Conservation (phyloP, 2,888 invertebrate species). For the Aleiodes leptofemur region DNA sequence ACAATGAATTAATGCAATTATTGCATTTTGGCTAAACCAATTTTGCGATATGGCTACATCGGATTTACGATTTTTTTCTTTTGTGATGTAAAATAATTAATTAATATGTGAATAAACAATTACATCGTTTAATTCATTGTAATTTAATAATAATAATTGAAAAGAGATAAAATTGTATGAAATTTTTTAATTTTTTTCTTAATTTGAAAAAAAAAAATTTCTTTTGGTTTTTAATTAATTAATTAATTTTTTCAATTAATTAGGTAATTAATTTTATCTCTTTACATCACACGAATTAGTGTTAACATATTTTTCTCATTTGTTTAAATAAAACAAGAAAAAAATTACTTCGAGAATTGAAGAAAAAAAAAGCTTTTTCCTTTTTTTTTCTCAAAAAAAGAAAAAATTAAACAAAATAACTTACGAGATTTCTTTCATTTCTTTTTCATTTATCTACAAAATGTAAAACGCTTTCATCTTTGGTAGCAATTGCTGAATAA, state of each 20-base stretch:
- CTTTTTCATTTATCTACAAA: conserved; percentile 61
- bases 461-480: conserved; percentile 69
- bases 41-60: conserved; percentile 10
- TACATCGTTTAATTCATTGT: conserved; percentile 1
- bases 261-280: too few species aligned
- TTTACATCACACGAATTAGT: too few species aligned
- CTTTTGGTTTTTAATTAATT: too few species aligned
- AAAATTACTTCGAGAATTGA: too few species aligned
- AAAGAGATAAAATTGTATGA: too few species aligned
- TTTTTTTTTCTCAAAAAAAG: not conserved
- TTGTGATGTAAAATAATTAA: conserved; percentile 16
- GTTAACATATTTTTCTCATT: too few species aligned
- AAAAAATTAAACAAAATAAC: conserved; percentile 52
- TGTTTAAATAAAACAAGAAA: too few species aligned
- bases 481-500: conserved; percentile 75
- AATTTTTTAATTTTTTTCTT: too few species aligned
- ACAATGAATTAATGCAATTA: conserved; percentile 20
- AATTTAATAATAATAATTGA: too few species aligned
- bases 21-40: conserved; percentile 20
- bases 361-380: conserved; percentile 25
- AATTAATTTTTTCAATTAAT: too few species aligned
- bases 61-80: conserved; percentile 28
- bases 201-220: too few species aligned
- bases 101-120: conserved; percentile 10
- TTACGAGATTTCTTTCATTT: conserved; percentile 50